Base-by-base conservation (phyloP, 2,113 vertebrate species). In the Cynopterus brachyotis region DNA sequence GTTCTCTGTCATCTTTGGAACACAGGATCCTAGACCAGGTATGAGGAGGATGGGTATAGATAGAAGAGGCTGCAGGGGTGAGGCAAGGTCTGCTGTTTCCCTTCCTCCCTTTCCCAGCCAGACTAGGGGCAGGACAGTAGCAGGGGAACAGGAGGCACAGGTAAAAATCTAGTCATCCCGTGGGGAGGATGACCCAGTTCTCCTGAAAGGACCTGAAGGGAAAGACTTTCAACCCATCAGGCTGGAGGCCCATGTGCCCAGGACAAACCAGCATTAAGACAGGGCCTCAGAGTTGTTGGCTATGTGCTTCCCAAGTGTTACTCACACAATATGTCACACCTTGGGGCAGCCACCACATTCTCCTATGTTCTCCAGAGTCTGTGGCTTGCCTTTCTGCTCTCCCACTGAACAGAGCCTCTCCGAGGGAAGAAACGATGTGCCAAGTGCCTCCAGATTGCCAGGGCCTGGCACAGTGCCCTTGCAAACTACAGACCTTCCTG, bases 351-450 rank as follows among this genome's bases (percentile, higher is more conserved):
- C 80, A 32, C 67, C 50, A 7, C 15, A 3, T 67, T 83, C 69
- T 70, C n/a, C 91, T 50, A 20, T 79, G 62, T 95, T 79, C 87
- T 70, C 67, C 78, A 59, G 85, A 79, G 13, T 59, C 89, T 89
- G 15, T 8, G 13, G 17, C 53, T 59, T 59, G 24, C 35, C 47
- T 73, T 22, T 64, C 92, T 83, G 79, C 45, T 73, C 32, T 26
- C 26, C 17, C n/a, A 5, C 9, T 26, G n/a, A 57, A 35, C 45
- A 66, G 86, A 85, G 45, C 50, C 57, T 32, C 42, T 78, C 79
- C 24, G 42, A 86, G 78, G 50, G 67, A 35, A 82, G 37, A 35
- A 42, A 42, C 32, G 40, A 19, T 42, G 17, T 42, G n/a, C 59
- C 50, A 37, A 81, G 86, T 26, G 42, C 37, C 88, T 82, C 75